Evolutionary conservation across 2,888 invertebrate species (phyloP).

Genomic region (Drosophila histrio): DNA sequence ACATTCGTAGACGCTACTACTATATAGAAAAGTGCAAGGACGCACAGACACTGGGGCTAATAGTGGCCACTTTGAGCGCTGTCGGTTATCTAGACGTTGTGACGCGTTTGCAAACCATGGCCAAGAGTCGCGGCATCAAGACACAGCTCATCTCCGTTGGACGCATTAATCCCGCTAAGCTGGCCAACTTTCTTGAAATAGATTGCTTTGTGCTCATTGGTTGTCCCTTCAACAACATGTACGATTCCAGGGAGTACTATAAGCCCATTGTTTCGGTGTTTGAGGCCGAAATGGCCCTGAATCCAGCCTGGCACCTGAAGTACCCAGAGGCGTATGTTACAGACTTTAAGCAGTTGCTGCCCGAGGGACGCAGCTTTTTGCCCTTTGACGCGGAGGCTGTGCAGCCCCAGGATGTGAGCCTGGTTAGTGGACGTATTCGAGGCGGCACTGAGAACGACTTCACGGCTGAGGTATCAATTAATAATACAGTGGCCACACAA

Average conservation of each 20-base stretch:
- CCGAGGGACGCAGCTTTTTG: constrained; percentile 86
- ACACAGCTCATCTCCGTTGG: constrained; percentile 96
- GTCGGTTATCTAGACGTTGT: constrained; percentile 91
- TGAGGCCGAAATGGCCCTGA: constrained; percentile 94
- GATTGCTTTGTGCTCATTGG: constrained; percentile 96
- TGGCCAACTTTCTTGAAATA: constrained; percentile 96
- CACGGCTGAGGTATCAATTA: constrained; percentile 26
- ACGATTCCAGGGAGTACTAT: constrained; percentile 93
- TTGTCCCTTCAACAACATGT: constrained; percentile 95
- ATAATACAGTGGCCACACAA: constrained; percentile 76
- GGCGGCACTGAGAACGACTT: constrained; percentile 33
- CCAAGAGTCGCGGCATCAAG: constrained; percentile 91
- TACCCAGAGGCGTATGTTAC: constrained; percentile 87
- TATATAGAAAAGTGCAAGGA: constrained; percentile 96
- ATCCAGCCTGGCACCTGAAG: constrained; percentile 85
- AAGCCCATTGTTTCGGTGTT: constrained; percentile 96
- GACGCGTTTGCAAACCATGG: constrained; percentile 89
- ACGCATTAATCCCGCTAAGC: constrained; percentile 96
- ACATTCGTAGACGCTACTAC: constrained; percentile 92
- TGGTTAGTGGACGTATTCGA: constrained; percentile 90
- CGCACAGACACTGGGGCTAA: constrained; percentile 92
- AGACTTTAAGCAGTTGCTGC: constrained; percentile 90
- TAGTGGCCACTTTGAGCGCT: constrained; percentile 95
- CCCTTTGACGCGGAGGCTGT: constrained; percentile 84
- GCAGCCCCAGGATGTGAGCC: constrained; percentile 88